Evolutionary conservation across 1,140 invertebrate genomes (phyloP).

Genomic region (Calliphora vicina): DNA sequence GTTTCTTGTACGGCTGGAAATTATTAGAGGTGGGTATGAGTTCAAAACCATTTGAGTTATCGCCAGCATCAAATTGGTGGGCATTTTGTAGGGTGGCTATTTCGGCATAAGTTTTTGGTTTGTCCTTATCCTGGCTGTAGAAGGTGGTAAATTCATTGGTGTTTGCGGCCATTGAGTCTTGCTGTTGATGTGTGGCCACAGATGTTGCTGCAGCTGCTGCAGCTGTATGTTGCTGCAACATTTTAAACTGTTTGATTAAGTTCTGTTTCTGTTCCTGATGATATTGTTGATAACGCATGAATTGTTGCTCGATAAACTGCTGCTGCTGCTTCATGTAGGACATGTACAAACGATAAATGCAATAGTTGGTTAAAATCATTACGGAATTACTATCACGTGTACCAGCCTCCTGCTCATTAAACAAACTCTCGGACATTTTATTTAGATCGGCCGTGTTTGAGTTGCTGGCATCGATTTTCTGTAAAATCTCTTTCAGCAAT

Average conservation of each 20-base stretch:
- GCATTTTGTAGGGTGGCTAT: constrained; percentile 22
- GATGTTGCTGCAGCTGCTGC: neutral
- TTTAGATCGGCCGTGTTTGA: no score
- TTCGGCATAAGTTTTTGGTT: constrained; percentile 38
- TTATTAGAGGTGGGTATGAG: neutral
- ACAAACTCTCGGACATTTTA: constrained; percentile 20
- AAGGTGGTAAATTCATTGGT: neutral
- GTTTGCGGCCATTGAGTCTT: constrained; percentile 22
- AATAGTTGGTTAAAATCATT: constrained; percentile 77
- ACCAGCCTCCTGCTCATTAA: constrained; percentile 45
- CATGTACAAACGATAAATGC: constrained; percentile 76
- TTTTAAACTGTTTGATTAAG: neutral
- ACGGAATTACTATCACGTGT: constrained; percentile 69
- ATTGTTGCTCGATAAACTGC: constrained; percentile 59
- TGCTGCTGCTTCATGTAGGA: constrained; percentile 67
- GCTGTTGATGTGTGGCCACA: neutral
- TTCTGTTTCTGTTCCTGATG: constrained; percentile 35
- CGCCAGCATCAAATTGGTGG: neutral
- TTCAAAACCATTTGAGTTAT: neutral
- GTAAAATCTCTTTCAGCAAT: constrained; percentile 67
- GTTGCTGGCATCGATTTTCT: neutral
- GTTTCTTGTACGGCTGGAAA: constrained; percentile 29
- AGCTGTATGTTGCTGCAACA: neutral
- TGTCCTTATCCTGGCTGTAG: neutral
- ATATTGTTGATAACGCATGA: constrained; percentile 40